Base-by-base conservation (phyloP, 1,140 invertebrate species). In the Fopius arisanus region DNA sequence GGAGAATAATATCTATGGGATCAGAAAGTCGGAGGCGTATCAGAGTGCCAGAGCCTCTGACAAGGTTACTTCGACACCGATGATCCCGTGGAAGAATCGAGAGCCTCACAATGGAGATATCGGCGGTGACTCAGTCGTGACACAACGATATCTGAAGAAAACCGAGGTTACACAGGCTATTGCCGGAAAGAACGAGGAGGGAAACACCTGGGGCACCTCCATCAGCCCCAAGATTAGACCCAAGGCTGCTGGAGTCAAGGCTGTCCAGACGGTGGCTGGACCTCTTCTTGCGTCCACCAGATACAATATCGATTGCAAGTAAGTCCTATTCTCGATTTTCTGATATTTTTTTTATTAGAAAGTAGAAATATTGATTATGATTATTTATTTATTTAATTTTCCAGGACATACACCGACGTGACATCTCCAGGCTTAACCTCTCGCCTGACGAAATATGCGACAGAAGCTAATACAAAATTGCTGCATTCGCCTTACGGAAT, bases 291-390 rank as follows among this genome's bases (percentile, higher is more conserved):
- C 84, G 37, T 87, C 87, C 0, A 84, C 83, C 0, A 84, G 84
- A 81, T 88, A 85, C 59, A 88, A 88, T 37, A 86, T 88, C 0
- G 87, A 88, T 79, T 80, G 83, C 0, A 88, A 86, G 87, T 87
- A 79, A 78, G 77, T 31, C 33, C 33, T 40, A 62, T 19, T 31
- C 29, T 65, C 14, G 33, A 5, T 37, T 48, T 65, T 67, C 1
- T 7, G 43, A 33, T 16, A 3, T 12, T 33, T n/a, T 70, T 14
- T 63, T 12, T 63, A 6, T n/a, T n/a, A n/a, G n/a, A n/a, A n/a
- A n/a, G n/a, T n/a, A n/a, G n/a, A n/a, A n/a, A n/a, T n/a, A n/a
- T n/a, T n/a, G n/a, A n/a, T n/a, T n/a, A n/a, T n/a, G n/a, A n/a
- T n/a, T n/a, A n/a, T n/a, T 59, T 41, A 19, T 41, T 65, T 68